A percentile compares a stretch with the other conserved stretches of the same genome.
These are phyloP conservation scores for Lophochroa leadbeateri DNA, from an alignment of 2,113 vertebrate species.

Conservation along the genomic window DNA sequence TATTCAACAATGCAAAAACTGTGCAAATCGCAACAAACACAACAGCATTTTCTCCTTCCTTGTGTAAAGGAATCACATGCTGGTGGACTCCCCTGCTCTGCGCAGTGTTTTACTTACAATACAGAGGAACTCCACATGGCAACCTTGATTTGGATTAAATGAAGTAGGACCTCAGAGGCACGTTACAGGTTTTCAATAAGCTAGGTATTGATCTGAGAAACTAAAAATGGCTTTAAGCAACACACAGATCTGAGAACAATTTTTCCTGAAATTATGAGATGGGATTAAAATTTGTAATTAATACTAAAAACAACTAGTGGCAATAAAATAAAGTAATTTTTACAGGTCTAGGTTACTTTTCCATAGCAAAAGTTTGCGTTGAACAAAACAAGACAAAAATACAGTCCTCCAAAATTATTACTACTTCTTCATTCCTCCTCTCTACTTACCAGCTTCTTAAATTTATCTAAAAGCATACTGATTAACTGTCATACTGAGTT, in stretches of 20 bases:
- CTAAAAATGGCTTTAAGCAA: slow-evolving; percentile 67
- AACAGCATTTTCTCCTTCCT: slow-evolving; percentile 56
- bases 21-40: slow-evolving; percentile 4
- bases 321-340: neutral
- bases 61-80: slow-evolving; percentile 54
- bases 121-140: slow-evolving; percentile 68
- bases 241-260: slow-evolving; percentile 12
- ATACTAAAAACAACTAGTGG: neutral
- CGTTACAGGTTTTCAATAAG: slow-evolving; percentile 59
- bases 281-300: slow-evolving; percentile 24
- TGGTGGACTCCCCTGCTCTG: slow-evolving; percentile 61
- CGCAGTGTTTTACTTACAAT: slow-evolving; percentile 66
- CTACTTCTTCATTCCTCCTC: neutral
- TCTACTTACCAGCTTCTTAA: slow-evolving; percentile 36
- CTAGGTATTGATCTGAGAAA: slow-evolving; percentile 63
- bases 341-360: neutral
- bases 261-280: slow-evolving; percentile 46
- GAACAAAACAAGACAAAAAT: neutral
- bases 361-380: neutral
- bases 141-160: slow-evolving; percentile 70
- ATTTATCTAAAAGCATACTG: neutral
- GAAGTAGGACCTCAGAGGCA: slow-evolving; percentile 64
- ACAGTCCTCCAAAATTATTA: neutral
- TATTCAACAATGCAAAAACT: slow-evolving; percentile 22
- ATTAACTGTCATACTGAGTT: neutral